A percentile compares a stretch with the other conserved stretches of the same genome.
Evolutionary conservation across 92 coral and sea anemone genomes (phyloP).

Genomic region (Palythoa grandis): DNA sequence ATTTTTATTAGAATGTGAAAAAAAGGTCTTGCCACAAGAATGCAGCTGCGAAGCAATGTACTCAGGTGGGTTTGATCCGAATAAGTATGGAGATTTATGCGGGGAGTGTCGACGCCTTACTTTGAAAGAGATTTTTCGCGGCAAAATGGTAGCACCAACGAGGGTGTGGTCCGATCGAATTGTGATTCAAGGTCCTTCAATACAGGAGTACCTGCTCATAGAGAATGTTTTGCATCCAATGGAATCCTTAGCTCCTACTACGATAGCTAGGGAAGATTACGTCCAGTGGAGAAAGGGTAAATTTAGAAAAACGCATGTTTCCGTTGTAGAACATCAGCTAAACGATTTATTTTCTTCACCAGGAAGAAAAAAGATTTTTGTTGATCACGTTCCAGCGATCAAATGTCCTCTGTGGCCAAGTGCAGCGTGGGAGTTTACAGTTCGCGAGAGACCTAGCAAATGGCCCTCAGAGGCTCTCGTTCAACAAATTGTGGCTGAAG

Average conservation of each 20-base stretch:
- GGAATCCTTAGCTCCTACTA: background rate
- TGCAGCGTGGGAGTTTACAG: slow-evolving; percentile 34
- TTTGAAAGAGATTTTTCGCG: background rate
- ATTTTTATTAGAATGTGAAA: background rate
- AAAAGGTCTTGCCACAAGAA: background rate
- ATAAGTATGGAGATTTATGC: slow-evolving; percentile 1
- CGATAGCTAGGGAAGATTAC: background rate
- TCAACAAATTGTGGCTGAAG: background rate
- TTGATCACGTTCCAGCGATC: slow-evolving; percentile 20
- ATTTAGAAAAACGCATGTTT: too few relatives aligned
- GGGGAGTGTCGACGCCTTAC: background rate
- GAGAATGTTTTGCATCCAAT: background rate
- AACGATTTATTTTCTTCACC: slow-evolving; percentile 19
- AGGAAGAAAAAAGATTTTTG: background rate
- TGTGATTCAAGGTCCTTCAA: background rate
- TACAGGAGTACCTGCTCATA: background rate
- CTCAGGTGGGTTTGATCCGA: background rate
- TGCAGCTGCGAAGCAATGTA: background rate
- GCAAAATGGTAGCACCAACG: background rate
- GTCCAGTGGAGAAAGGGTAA: background rate
- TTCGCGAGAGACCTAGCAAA: slow-evolving; percentile 24
- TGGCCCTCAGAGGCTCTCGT: slow-evolving; percentile 18
- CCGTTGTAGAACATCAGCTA: background rate
- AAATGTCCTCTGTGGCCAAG: slow-evolving; percentile 20
- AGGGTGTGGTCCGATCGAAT: background rate